Evolutionary conservation across 2,888 invertebrate genomes (phyloP), one percentile per base, ranked within the genome.

Genomic region (Hartigia nigra): DNA sequence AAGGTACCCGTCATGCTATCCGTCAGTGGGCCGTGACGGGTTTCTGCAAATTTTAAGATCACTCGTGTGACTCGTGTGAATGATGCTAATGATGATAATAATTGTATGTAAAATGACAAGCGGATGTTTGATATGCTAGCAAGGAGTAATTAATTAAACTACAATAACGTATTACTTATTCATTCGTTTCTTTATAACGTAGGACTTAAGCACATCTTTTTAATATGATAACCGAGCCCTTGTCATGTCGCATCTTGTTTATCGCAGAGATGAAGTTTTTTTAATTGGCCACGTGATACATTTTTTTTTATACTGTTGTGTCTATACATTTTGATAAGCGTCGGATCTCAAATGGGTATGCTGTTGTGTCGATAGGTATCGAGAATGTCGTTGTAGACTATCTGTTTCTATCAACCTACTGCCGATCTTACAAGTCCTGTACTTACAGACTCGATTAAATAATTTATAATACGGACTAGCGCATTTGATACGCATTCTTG

Each of bases 111-210:
- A 78, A 81, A 69, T 69, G 76, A 81, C 74, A 79, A 79, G 75
- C 70, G 80, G 80, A 79, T 82, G 80, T 81, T 81, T 75, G 78
- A 77, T 78, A 79, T 82, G 81, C 74, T 74, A 80, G 79, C 77
- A 77, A 78, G 35, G 69, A 76, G 75, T 76, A 74, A 78, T 70
- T 81, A 70, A 77, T 14, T 55, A 31, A 32, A 39, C n/a, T 34
- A 75, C n/a, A 75, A 82, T 83, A 86, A 85, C 83, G 84, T 85
- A 85, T 85, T 84, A 85, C 82, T 84, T 84, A 78, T 87, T 86
- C 86, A 87, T 86, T 86, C 84, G 82, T 84, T 82, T 87, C 83
- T 84, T 83, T 86, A 80, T 86, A 88, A 83, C 78, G 82, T 88
- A 87, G 84, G 83, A 80, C 80, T 83, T 85, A 84, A 85, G 84